phyloP scores from a whole-genome alignment of 2,113 vertebrate species.

The Pseudois nayaur region DNA sequence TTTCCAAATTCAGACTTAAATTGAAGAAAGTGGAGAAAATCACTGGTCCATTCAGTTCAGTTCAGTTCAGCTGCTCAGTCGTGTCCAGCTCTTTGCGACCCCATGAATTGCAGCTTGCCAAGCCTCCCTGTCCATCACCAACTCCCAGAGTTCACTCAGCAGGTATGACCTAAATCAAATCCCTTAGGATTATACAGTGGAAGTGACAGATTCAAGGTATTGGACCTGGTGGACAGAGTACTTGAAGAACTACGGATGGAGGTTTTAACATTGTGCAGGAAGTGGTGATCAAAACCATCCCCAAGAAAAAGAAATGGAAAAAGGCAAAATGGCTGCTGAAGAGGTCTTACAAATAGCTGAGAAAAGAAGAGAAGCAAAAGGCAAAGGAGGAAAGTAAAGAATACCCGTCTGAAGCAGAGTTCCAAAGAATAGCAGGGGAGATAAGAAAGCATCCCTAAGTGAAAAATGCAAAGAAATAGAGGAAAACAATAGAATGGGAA shows the following conservation, averaged over 20 bases:
- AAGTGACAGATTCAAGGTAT: not conserved
- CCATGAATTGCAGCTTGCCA: too few species aligned
- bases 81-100: too few species aligned
- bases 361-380: not conserved
- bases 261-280: not conserved
- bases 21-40: not conserved
- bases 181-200: not conserved
- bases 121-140: too few species aligned
- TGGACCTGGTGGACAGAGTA: not conserved
- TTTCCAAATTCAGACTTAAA: not conserved
- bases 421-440: not conserved
- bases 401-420: not conserved
- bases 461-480: not conserved
- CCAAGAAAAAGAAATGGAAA: not conserved
- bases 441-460: not conserved
- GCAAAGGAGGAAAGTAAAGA: not conserved
- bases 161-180: not conserved
- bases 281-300: not conserved
- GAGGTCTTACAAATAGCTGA: not conserved
- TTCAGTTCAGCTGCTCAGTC: too few species aligned
- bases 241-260: not conserved
- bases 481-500: not conserved
- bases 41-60: not conserved
- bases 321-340: not conserved
- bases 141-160: too few species aligned